Evolutionary conservation across 1,140 invertebrate genomes (phyloP).

Genomic region (Ephestia elutella): DNA sequence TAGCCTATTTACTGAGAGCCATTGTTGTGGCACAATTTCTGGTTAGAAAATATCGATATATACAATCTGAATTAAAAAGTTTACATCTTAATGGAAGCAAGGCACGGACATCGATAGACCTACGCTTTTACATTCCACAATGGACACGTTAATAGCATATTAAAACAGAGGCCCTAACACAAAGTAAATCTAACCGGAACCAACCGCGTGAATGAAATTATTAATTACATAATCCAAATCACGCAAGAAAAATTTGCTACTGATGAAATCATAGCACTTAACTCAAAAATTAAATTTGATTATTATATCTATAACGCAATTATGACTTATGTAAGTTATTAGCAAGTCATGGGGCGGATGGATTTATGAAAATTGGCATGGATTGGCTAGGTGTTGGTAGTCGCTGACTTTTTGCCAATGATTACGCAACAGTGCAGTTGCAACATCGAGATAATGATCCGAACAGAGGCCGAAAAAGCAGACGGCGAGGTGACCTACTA

Average conservation of each 20-base stretch:
- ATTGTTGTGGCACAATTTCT: background rate
- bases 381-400: constrained; percentile 25
- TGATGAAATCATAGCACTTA: constrained; percentile 9
- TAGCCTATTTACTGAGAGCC: background rate
- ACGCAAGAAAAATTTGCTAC: constrained; percentile 21
- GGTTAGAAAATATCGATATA: background rate
- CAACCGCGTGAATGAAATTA: constrained; percentile 28
- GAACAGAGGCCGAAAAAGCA: constrained; percentile 28
- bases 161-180: constrained; percentile 18
- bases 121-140: constrained; percentile 6
- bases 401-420: constrained; percentile 28
- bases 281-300: constrained; percentile 7
- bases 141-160: constrained; percentile 17
- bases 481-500: constrained; percentile 35
- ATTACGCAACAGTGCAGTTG: constrained; percentile 51
- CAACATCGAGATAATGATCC: constrained; percentile 41
- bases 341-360: constrained; percentile 26
- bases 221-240: constrained; percentile 23
- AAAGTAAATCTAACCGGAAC: constrained; percentile 27
- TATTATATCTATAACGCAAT: constrained; percentile 6
- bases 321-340: constrained; percentile 27
- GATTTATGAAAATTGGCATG: constrained; percentile 34
- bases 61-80: background rate
- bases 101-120: background rate
- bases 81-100: background rate